A percentile compares a stretch with the other conserved stretches of the same genome.
Conservation (phyloP, 2,888 invertebrate species). For the Drosophila eohydei region DNA sequence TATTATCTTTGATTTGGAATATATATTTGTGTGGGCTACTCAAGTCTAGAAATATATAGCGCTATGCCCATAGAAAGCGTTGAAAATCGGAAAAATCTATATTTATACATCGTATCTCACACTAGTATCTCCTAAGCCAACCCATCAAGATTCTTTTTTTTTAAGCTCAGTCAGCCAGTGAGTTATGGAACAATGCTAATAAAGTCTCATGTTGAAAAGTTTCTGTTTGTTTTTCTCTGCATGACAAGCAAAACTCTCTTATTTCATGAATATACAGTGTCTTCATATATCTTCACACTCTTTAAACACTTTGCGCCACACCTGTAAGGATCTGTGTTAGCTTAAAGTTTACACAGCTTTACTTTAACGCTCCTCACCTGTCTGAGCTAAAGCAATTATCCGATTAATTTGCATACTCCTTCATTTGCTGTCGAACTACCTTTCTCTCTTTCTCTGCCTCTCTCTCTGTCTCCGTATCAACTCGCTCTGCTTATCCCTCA, state of each 20-base stretch:
- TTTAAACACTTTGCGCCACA: neutral
- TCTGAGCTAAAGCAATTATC: slow-evolving; percentile 54
- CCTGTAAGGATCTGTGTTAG: neutral
- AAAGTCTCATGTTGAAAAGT: neutral
- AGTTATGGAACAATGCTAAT: neutral
- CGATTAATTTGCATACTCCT: slow-evolving; percentile 62
- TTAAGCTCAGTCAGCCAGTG: no score
- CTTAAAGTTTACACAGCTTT: slow-evolving; percentile 15
- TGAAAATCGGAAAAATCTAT: no score
- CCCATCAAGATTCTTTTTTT: no score
- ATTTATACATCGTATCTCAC: no score
- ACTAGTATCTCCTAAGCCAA: no score
- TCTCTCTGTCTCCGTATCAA: neutral
- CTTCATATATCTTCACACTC: neutral
- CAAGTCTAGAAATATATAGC: no score
- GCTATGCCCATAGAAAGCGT: no score
- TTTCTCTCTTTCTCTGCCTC: neutral
- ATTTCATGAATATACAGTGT: neutral
- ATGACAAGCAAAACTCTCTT: neutral
- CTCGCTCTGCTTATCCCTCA: neutral
- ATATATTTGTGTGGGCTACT: no score
- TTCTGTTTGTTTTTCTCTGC: neutral
- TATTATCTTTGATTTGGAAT: no score
- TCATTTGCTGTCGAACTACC: slow-evolving; percentile 12
- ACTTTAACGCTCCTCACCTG: slow-evolving; percentile 13